These are phyloP conservation scores for Saguinus imperator DNA, from an alignment of 2,113 vertebrate genomes.

Conservation along the genomic window DNA sequence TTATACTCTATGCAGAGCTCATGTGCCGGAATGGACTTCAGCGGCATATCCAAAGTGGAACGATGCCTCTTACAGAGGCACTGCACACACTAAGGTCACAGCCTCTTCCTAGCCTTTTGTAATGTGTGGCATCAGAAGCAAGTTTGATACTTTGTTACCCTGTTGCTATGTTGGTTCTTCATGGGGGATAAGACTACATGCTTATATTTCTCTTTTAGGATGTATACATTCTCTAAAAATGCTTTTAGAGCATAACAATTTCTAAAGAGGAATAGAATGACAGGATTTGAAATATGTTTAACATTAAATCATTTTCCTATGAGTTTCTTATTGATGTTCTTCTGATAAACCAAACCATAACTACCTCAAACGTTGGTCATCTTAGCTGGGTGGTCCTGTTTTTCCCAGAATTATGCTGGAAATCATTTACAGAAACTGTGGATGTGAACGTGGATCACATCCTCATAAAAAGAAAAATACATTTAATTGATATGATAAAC, in stretches of 20 bases:
- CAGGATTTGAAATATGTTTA: constrained; percentile 74
- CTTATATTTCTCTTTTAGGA: constrained; percentile 48
- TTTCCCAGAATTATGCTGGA: not conserved
- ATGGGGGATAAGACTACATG: constrained; percentile 47
- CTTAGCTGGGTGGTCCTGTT: not conserved
- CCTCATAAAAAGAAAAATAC: not conserved
- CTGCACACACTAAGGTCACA: accelerated
- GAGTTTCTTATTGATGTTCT: not conserved
- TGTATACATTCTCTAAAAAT: constrained; percentile 61
- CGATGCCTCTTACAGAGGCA: accelerated
- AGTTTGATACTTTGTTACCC: not conserved
- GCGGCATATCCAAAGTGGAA: accelerated
- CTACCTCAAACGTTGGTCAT: not conserved
- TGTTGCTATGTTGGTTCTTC: constrained; percentile 53
- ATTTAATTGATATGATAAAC: not conserved
- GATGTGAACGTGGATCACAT: not conserved
- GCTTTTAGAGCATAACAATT: constrained; percentile 56
- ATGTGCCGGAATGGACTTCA: not conserved
- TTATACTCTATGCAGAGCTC: not conserved
- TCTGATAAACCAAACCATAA: not conserved
- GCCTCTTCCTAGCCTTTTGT: too few relatives aligned
- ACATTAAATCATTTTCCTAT: not conserved
- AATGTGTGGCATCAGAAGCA: accelerated
- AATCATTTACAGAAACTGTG: not conserved
- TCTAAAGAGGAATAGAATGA: constrained; percentile 48